A percentile compares a stretch with the other conserved stretches of the same genome.
These are phyloP conservation scores for Silurus glanis DNA, from an alignment of 2,113 vertebrate genomes.

Conservation along the genomic window DNA sequence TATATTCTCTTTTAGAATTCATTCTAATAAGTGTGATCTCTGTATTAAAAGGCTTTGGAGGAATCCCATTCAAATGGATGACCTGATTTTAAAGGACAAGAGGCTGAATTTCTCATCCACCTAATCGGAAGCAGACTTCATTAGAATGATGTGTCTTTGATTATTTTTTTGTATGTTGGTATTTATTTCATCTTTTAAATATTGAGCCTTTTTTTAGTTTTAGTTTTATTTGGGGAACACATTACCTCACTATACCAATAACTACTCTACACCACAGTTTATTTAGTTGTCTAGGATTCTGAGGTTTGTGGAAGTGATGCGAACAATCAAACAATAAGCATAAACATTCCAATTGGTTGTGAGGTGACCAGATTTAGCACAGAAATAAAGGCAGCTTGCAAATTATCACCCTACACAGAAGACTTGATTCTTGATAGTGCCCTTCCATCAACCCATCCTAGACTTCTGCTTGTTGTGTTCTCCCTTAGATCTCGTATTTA, in stretches of 20 bases:
- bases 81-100: constrained; percentile 71
- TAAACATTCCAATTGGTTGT: not conserved
- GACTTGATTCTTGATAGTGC: not conserved
- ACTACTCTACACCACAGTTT: constrained; percentile 7
- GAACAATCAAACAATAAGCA: not conserved
- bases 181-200: not conserved
- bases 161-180: not conserved
- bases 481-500: constrained; percentile 44
- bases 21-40: not conserved
- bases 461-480: constrained; percentile 45
- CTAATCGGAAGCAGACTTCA: constrained; percentile 37
- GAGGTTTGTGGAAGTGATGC: constrained; percentile 18
- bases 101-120: constrained; percentile 80
- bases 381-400: constrained; percentile 5
- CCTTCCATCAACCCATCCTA: constrained; percentile 24
- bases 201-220: constrained; percentile 37
- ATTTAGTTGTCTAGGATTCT: constrained; percentile 28
- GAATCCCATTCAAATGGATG: constrained; percentile 67
- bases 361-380: not conserved
- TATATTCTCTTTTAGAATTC: not conserved
- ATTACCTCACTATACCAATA: constrained; percentile 44
- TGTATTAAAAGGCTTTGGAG: constrained; percentile 79
- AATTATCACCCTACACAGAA: not conserved
- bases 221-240: constrained; percentile 60
- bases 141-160: not conserved